Evolutionary conservation across 2,113 vertebrate species (phyloP).

Genomic region (Macquaria australasica): DNA sequence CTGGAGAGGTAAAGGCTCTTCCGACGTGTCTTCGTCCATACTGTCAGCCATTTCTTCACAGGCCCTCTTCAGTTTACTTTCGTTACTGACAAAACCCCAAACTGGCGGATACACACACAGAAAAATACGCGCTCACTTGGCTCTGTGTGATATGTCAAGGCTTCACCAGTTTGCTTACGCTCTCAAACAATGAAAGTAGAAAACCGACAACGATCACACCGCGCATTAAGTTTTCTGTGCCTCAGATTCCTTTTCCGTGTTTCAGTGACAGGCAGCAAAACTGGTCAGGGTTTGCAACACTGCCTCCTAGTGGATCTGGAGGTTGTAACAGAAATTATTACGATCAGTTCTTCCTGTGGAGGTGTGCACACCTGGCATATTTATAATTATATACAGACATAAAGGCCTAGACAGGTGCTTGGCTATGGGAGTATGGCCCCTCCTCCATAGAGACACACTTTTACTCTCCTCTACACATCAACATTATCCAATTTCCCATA

Average conservation of each 20-base stretch:
- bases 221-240: background rate
- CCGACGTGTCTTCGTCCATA: conserved; percentile 65
- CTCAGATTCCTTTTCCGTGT: conserved; percentile 14
- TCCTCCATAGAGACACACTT: no score
- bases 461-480: background rate
- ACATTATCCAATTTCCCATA: background rate
- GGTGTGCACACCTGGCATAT: background rate
- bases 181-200: background rate
- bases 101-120: background rate
- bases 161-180: fast-evolving
- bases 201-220: background rate
- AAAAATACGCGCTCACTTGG: background rate
- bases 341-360: background rate
- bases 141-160: background rate
- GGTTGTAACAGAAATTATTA: background rate
- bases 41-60: conserved; percentile 55
- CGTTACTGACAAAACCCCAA: conserved; percentile 32
- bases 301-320: conserved; percentile 38
- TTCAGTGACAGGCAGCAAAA: background rate
- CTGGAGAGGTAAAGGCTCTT: conserved; percentile 63
- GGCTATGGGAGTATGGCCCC: no score
- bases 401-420: no score
- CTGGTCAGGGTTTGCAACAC: background rate
- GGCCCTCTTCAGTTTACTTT: conserved; percentile 61
- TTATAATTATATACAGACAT: no score